These are phyloP conservation scores for Anas capensis DNA, from an alignment of 2,797 vertebrate genomes.

Conservation along the genomic window DNA sequence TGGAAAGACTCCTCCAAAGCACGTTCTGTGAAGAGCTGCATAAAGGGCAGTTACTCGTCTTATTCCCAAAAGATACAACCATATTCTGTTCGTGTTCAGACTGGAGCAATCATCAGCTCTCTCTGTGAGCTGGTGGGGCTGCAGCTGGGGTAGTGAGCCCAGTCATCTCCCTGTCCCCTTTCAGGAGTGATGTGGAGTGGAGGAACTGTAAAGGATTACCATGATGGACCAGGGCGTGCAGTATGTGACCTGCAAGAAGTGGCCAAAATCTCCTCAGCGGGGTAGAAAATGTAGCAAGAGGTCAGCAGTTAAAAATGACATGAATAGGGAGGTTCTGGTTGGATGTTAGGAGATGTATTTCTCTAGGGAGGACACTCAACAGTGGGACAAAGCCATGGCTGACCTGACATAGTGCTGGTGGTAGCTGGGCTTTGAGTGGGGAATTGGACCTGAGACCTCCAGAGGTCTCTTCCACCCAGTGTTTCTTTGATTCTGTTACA, in stretches of 20 bases:
- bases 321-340: neutral
- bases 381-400: neutral
- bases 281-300: neutral
- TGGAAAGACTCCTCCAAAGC: neutral
- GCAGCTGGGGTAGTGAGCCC: neutral
- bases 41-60: neutral
- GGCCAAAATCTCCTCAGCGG: neutral
- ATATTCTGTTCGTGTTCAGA: neutral
- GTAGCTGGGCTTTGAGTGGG: neutral
- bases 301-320: neutral
- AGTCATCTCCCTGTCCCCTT: neutral
- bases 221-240: neutral
- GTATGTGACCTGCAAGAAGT: neutral
- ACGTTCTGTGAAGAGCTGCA: neutral
- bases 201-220: neutral
- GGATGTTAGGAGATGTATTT: neutral
- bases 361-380: neutral
- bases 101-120: neutral
- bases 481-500: neutral
- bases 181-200: neutral
- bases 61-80: neutral
- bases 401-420: accelerated
- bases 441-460: neutral
- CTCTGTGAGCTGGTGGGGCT: neutral
- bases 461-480: neutral